phyloP scores from a whole-genome alignment of 2,888 invertebrate genomes.

The Hirtodrosophila confusa region DNA sequence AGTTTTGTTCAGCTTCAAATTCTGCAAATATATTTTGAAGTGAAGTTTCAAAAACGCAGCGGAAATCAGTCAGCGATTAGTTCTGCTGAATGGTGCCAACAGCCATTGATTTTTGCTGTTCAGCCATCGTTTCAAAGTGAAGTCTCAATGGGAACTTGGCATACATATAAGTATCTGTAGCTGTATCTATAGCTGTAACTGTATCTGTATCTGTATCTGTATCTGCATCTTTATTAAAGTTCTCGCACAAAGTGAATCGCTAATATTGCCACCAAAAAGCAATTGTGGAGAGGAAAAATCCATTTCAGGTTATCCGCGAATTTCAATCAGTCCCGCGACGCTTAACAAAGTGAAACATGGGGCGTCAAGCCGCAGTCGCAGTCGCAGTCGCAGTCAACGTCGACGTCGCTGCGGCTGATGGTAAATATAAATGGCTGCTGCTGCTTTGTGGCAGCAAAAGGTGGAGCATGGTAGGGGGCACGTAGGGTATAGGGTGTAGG shows the following conservation, averaged over 20 bases:
- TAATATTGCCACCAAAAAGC: slow-evolving; percentile 82
- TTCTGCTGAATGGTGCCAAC: not conserved
- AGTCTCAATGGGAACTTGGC: not conserved
- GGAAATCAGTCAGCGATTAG: no score
- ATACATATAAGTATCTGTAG: no score
- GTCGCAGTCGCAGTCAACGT: slow-evolving; percentile 2
- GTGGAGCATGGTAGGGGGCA: not conserved
- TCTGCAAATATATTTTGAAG: no score
- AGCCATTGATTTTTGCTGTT: no score
- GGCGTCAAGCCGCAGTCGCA: slow-evolving; percentile 5
- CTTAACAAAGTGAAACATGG: slow-evolving; percentile 52
- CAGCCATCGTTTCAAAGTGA: slow-evolving; percentile 14
- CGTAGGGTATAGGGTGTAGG: no score
- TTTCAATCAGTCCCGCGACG: slow-evolving; percentile 81
- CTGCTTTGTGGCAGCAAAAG: not conserved
- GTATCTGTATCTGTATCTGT: not conserved
- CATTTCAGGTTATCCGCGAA: slow-evolving; percentile 84
- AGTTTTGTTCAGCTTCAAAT: no score
- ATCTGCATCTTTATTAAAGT: slow-evolving; percentile 5
- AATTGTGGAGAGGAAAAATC: slow-evolving; percentile 82
- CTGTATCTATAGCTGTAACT: not conserved
- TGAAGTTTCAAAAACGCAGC: no score
- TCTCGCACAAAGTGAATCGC: slow-evolving; percentile 72
- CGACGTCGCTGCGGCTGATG: not conserved
- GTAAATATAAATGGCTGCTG: slow-evolving; percentile 55